Base-by-base conservation (phyloP, 1,140 invertebrate genomes). In the Scaptodrosophila lebanonensis region DNA sequence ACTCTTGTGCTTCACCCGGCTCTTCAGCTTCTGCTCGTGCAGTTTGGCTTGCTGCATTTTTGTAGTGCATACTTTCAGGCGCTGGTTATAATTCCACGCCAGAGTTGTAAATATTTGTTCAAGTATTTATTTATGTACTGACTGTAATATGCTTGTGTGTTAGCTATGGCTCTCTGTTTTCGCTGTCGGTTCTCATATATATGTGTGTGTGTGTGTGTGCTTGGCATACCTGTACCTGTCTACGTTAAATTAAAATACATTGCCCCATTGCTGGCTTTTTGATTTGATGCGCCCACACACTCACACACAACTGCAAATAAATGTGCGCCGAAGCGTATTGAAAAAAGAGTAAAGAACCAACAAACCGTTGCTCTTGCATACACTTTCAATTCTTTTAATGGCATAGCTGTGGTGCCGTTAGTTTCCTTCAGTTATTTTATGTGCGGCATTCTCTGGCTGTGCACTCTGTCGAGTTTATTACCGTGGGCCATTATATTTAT, bases 91-190 rank as follows among this genome's bases (percentile, higher is more conserved):
- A 79, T 79, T 82, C 73, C 44, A 73, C 61, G 65, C 60, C 56
- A 65, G 56, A 82, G 75, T 79, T 82, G 75, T 73, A 73, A 79
- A 79, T 79, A 67, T 79, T 79, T 79, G 61, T 72, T 79, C 73
- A 82, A 79, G 75, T 79, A 79, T 82, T 79, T 79, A 79, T 79
- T 79, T 79, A 79, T 79, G 57, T 73, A 79, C 75, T 69, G 38
- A 40, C 32, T 25, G 22, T 8, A 4, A 25, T 25, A 25, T 25
- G 22, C 8, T 3, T 25, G 22, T 25, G 8, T n/a, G n/a, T n/a
- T n/a, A n/a, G n/a, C n/a, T 18, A 7, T 15, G 59, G 33, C 66
- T 68, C 22, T 56, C 38, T 53, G 13, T 35, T 42, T 30, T 50
- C 40, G 36, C 36, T 45, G 17, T 52, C 30, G 17, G 6, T 38